Evolutionary conservation across 2,113 vertebrate species (phyloP).

Genomic region (Rhinopomastus cyanomelas): DNA sequence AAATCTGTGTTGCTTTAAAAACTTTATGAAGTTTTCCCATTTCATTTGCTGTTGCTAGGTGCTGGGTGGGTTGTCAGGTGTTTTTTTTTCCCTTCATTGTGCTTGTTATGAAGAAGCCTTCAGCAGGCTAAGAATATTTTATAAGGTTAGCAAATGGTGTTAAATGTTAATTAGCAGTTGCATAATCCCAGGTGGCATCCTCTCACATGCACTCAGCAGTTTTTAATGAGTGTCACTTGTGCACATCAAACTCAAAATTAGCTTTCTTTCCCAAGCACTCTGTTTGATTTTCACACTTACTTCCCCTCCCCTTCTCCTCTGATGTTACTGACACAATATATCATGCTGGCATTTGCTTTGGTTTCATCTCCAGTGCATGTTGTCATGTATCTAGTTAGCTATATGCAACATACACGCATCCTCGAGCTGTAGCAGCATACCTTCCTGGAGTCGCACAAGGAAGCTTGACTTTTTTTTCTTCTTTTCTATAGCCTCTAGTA

Average conservation of each 20-base stretch:
- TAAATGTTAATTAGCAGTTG: constrained; percentile 82
- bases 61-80: background rate
- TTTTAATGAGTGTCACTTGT: constrained; percentile 74
- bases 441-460: background rate
- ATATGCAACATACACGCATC: constrained; percentile 26
- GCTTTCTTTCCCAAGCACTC: constrained; percentile 50
- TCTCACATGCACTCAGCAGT: constrained; percentile 71
- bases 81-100: constrained; percentile 1
- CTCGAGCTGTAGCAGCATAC: background rate
- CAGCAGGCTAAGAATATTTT: constrained; percentile 70
- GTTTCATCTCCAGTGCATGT: constrained; percentile 53
- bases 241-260: constrained; percentile 70
- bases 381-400: constrained; percentile 55
- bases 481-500: background rate
- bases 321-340: constrained; percentile 51
- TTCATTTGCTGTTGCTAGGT: constrained; percentile 73
- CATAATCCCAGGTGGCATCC: constrained; percentile 75
- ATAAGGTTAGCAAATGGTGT: constrained; percentile 75
- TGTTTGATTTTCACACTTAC: constrained; percentile 59
- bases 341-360: constrained; percentile 54
- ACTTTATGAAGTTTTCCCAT: constrained; percentile 62
- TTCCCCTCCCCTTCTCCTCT: constrained; percentile 58
- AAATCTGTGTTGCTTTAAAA: constrained; percentile 41
- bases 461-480: background rate
- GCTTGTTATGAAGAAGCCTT: constrained; percentile 68